Percentiles rank a stretch among this genome's conserved stretches.
Conservation (phyloP, 1,140 invertebrate species). For the Dendroctonus ponderosae region DNA sequence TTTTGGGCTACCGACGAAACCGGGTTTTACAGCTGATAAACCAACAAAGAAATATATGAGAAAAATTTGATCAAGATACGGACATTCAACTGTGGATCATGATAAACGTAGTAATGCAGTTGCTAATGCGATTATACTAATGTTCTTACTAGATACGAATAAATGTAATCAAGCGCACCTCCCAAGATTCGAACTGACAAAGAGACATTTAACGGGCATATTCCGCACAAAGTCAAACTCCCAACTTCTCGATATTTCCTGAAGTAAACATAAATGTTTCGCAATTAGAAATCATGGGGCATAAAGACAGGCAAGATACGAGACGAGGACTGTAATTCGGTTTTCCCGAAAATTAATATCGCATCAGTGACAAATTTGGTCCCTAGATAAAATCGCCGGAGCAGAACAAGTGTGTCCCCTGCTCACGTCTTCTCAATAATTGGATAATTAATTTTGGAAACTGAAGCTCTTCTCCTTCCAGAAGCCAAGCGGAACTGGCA, state of each 20-base stretch:
- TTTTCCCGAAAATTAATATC: constrained; percentile 43
- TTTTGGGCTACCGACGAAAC: too few relatives aligned
- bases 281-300: constrained; percentile 36
- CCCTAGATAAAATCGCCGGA: constrained; percentile 41
- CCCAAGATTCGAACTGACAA: not conserved
- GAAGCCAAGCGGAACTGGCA: too few relatives aligned
- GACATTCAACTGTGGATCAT: too few relatives aligned
- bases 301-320: constrained; percentile 35
- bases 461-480: constrained; percentile 38
- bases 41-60: too few relatives aligned
- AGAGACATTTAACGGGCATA: constrained; percentile 6
- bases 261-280: constrained; percentile 31
- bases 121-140: too few relatives aligned
- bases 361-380: constrained; percentile 44
- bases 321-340: constrained; percentile 34
- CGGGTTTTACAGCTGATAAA: too few relatives aligned
- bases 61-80: too few relatives aligned
- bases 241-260: constrained; percentile 10
- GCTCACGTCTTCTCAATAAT: constrained; percentile 45
- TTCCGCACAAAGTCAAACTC: constrained; percentile 7
- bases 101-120: too few relatives aligned
- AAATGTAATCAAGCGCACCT: too few relatives aligned
- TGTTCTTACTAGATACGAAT: too few relatives aligned
- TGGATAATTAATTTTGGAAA: constrained; percentile 49
- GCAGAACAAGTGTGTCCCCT: constrained; percentile 38